Evolutionary conservation across 2,888 invertebrate species (phyloP), one percentile per base, ranked within the genome.

Genomic region (Myopa testacea): DNA sequence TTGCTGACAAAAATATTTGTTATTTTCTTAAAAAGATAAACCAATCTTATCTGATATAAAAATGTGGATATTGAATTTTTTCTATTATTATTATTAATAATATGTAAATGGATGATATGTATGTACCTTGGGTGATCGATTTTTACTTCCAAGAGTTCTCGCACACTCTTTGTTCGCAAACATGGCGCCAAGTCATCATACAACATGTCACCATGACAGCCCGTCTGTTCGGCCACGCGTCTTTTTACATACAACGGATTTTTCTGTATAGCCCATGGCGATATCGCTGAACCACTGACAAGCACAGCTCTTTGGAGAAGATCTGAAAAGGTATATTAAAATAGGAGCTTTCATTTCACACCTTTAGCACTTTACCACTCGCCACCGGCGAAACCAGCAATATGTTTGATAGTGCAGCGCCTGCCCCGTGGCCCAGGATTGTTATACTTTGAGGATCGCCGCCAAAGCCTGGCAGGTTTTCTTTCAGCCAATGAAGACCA

Each of bases 331-430:
- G 6, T n/a, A 34, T 37, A 34, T 68, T 68, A 38, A 14, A 68
- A 68, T 34, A 38, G 38, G 40, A 37, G 40, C 7, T 8, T n/a
- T 8, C 45, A 45, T 45, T 45, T 45, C 3, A 8, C 10, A 45
- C 10, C 6, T 45, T 45, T 45, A 8, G 6, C 45, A 45, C 45
- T 1, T 1, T 91, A 97, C 98, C 97, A 93, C 95, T 95, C 71
- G 96, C 95, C 84, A 98, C 96, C 34, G 98, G 98, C 58, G 99
- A 98, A 55, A 98, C 95, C 83, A 98, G 95, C 78, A 99, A 93
- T 86, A 98, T 95, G 91, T 99, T 98, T 83, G 98, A 98, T 73
- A 98, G 92, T 2, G 98, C 97, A 12, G 98, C 99, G 7, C 99
- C 99, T 45, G 97, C 96, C 45, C 98, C 97, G 88, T 99, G 98